phyloP scores from a whole-genome alignment of 2,797 vertebrate genomes.

The Intellagama lesueurii region DNA sequence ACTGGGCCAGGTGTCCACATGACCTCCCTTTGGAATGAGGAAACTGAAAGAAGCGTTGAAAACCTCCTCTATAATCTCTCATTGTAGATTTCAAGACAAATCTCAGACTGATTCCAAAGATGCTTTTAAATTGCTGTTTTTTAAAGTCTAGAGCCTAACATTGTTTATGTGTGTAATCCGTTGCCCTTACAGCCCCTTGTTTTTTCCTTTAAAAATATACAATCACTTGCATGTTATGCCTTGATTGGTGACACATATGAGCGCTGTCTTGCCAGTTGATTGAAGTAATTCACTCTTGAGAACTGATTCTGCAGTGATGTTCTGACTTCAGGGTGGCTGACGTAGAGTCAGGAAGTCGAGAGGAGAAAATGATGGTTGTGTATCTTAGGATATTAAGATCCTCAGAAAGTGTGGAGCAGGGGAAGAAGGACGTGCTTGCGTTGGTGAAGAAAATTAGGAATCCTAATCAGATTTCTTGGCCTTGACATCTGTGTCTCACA shows the following conservation, averaged over 20 bases:
- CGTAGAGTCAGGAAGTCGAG: slow-evolving; percentile 15
- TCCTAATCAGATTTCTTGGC: background rate
- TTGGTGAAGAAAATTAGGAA: background rate
- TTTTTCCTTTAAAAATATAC: slow-evolving; percentile 39
- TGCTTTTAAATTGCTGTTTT: slow-evolving; percentile 25
- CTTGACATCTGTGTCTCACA: background rate
- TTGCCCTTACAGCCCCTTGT: slow-evolving; percentile 51
- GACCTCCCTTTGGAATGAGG: background rate
- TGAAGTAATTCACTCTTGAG: slow-evolving; percentile 49
- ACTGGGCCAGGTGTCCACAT: background rate
- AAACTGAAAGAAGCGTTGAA: background rate
- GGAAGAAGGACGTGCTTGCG: background rate
- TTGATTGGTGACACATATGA: slow-evolving; percentile 35
- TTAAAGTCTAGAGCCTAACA: slow-evolving; percentile 76
- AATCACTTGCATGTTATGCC: slow-evolving; percentile 62
- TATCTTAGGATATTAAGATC: background rate
- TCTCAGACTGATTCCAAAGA: background rate
- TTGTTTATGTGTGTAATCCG: slow-evolving; percentile 64
- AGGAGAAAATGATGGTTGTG: background rate
- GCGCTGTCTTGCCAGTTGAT: slow-evolving; percentile 28
- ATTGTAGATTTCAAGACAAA: too few relatives aligned
- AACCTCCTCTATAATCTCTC: background rate
- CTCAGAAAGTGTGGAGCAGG: background rate
- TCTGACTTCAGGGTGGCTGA: slow-evolving; percentile 15
- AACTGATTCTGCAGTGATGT: slow-evolving; percentile 13